Evolutionary conservation across 1,140 invertebrate species (phyloP).

Genomic region (Nasonia giraulti): DNA sequence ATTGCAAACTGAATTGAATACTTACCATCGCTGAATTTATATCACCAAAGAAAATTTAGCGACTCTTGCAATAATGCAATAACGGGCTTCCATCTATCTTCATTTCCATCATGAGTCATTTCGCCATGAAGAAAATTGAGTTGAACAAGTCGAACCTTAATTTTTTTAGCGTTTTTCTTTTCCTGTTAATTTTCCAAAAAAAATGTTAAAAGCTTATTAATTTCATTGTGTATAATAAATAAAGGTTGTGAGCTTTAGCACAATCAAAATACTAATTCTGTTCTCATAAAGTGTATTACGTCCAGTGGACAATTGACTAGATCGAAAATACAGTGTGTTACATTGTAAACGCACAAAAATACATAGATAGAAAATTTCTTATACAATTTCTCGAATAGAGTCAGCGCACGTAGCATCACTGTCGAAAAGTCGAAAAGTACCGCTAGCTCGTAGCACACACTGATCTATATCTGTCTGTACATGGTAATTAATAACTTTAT

Average conservation of each 20-base stretch:
- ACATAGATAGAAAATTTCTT: constrained; percentile 14
- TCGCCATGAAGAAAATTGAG: background rate
- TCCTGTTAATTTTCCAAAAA: constrained; percentile 41
- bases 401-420: constrained; percentile 15
- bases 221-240: constrained; percentile 53
- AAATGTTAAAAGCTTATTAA: constrained; percentile 53
- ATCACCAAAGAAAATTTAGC: too few species aligned
- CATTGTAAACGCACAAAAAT: constrained; percentile 32
- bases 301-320: constrained; percentile 67
- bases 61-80: too few species aligned
- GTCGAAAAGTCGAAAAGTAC: constrained; percentile 46
- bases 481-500: constrained; percentile 14
- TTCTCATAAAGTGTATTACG: constrained; percentile 59
- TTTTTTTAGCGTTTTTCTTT: constrained; percentile 35
- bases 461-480: constrained; percentile 34
- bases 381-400: constrained; percentile 6
- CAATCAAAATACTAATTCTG: constrained; percentile 42
- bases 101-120: too few species aligned
- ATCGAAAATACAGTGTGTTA: constrained; percentile 61
- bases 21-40: too few species aligned
- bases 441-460: constrained; percentile 44
- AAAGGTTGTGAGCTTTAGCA: constrained; percentile 45
- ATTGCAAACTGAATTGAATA: too few species aligned
- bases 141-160: constrained; percentile 7
- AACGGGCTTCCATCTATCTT: too few species aligned